Base-by-base conservation (phyloP, 2,797 vertebrate species). In the Pseudopleuronectes americanus region DNA sequence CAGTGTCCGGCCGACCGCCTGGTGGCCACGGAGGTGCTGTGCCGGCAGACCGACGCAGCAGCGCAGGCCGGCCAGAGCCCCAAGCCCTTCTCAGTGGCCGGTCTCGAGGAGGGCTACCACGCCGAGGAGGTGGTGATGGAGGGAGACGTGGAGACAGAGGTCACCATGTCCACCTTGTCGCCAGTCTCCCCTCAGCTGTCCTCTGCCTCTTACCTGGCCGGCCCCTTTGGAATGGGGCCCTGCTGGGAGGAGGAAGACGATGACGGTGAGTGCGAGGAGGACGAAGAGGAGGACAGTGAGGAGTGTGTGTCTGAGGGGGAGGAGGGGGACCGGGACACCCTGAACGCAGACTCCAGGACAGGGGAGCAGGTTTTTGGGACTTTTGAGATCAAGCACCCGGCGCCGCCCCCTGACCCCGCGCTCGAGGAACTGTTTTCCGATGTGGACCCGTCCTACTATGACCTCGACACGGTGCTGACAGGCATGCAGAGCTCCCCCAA, bases 391-490 rank as follows among this genome's bases (percentile, higher is more conserved):
- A 96, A 95, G 84, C 94, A 86, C 74, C 90, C 96, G 0, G 90
- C 94, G 5, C 89, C 93, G 0, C 89, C 92, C 22, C 86, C 94
- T 13, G 95, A 96, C 84, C 93, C 94, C 0, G 93, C 95, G 0
- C 93, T 97, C 4, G 97, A 98, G 74, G 97, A 98, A 75, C 93
- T 99, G 3, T 97, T 99, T 85, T 96, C 97, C 4, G 98, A 99
- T 31, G 96, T 97, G 84, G 97, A 98, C 87, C 94, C 94, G 23
- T 96, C 98, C 64, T 98, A 97, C 83, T 98, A 97, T 4, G 96
- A 97, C 91, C 96, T 99, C 28, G 98, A 99, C 79, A 96, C 96
- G 2, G 94, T 99, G 92, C 94, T 99, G 76, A 98, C 97, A 0
- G 98, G 97, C 59, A 95, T 99, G 96, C 96, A 97, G 94, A 92